A percentile compares a stretch with the other conserved stretches of the same genome.
Conservation (phyloP, 2,888 invertebrate genomes). For the Tyria jacobaeae region DNA sequence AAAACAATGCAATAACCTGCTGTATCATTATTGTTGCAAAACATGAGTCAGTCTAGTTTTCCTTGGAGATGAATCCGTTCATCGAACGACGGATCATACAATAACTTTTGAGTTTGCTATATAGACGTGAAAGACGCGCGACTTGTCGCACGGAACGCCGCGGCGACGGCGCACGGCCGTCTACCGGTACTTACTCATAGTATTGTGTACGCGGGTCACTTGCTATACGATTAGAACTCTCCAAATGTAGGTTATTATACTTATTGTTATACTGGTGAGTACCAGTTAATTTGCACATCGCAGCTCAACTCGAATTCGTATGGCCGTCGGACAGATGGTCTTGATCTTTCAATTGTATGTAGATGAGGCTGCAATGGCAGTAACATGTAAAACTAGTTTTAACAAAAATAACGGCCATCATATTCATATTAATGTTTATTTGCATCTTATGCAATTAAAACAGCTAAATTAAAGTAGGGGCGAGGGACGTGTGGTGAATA, state of each 20-base stretch:
- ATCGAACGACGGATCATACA: slow-evolving; percentile 15
- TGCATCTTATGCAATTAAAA: slow-evolving; percentile 70
- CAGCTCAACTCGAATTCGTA: slow-evolving; percentile 8
- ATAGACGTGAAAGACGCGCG: no score
- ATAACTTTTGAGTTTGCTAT: not conserved
- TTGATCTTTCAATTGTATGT: slow-evolving; percentile 53
- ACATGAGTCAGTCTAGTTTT: slow-evolving; percentile 59
- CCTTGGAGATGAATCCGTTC: slow-evolving; percentile 46
- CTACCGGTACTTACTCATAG: slow-evolving; percentile 17
- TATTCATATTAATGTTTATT: slow-evolving; percentile 34
- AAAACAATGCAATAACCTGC: slow-evolving; percentile 69
- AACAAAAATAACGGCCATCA: slow-evolving; percentile 32
- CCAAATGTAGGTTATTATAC: slow-evolving; percentile 50
- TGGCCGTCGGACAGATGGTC: slow-evolving; percentile 29
- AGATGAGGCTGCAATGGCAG: slow-evolving; percentile 41
- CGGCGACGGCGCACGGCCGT: slow-evolving; percentile 20
- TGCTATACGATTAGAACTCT: slow-evolving; percentile 42
- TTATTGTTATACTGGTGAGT: slow-evolving; percentile 33
- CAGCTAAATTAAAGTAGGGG: slow-evolving; percentile 54
- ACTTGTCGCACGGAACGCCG: slow-evolving; percentile 8
- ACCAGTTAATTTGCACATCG: slow-evolving; percentile 26
- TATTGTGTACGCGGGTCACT: slow-evolving; percentile 44
- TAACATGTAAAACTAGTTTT: slow-evolving; percentile 37
- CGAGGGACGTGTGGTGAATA: slow-evolving; percentile 60
- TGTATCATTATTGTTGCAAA: slow-evolving; percentile 60